phyloP scores from a whole-genome alignment of 2,113 vertebrate genomes.

The Plectropomus leopardus region DNA sequence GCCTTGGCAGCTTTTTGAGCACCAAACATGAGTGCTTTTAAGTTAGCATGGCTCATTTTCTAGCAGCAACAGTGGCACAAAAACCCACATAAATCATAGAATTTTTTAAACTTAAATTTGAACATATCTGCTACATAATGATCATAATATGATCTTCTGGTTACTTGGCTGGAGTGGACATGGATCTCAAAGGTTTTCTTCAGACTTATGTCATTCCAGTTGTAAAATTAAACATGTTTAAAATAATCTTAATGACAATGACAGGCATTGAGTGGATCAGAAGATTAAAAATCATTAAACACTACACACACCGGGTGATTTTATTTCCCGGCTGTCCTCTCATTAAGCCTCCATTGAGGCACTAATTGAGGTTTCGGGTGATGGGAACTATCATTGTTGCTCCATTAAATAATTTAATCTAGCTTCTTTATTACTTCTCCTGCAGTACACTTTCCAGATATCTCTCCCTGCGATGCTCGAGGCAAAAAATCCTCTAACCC shows the following conservation, averaged over 20 bases:
- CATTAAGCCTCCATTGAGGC: conserved; percentile 1
- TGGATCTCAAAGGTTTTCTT: too few species aligned
- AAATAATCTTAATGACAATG: conserved; percentile 1
- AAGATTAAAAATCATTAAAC: conserved; percentile 16
- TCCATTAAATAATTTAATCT: conserved; percentile 30
- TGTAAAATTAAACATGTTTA: neutral
- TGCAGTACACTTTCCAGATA: neutral
- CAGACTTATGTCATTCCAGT: neutral
- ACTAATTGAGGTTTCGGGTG: conserved; percentile 9
- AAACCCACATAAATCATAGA: too few species aligned
- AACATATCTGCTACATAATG: too few species aligned
- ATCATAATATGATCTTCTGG: too few species aligned
- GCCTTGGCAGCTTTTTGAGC: too few species aligned
- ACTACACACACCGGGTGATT: neutral
- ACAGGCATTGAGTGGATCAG: neutral
- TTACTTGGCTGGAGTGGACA: too few species aligned
- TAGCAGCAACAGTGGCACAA: too few species aligned
- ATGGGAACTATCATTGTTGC: conserved; percentile 3
- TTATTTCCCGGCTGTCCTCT: conserved; percentile 21
- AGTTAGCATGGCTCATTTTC: too few species aligned
- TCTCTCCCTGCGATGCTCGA: neutral
- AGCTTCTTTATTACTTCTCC: conserved; percentile 7
- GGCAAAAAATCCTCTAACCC: neutral
- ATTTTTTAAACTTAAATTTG: too few species aligned
- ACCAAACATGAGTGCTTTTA: too few species aligned